Conservation (phyloP, 2,888 invertebrate genomes). For the Tetramorium bicarinatum region DNA sequence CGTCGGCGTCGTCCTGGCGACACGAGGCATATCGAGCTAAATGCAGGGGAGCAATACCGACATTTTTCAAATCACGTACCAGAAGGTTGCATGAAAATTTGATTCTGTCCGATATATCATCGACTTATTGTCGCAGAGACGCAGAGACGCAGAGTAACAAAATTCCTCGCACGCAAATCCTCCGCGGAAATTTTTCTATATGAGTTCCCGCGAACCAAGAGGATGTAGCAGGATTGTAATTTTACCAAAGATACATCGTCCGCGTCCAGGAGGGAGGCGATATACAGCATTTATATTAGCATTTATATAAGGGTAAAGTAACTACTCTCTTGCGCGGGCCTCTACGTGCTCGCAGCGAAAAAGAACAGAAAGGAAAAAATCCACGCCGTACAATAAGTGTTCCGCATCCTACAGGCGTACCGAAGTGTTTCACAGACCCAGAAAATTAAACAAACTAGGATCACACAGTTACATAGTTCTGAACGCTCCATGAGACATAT, state of each 20-base stretch:
- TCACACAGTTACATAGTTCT: conserved; percentile 22
- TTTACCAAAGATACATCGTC: conserved; percentile 49
- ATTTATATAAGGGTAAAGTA: conserved; percentile 50
- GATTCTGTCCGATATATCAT: conserved; percentile 21
- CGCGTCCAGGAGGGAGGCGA: conserved; percentile 19
- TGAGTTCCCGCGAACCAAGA: background rate
- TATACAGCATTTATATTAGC: conserved; percentile 51
- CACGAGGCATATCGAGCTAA: conserved; percentile 8
- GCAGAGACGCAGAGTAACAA: background rate
- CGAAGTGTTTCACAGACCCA: background rate
- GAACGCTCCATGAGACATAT: conserved; percentile 6
- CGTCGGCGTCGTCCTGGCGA: conserved; percentile 36
- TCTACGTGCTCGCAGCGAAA: conserved; percentile 35
- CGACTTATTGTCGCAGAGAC: conserved; percentile 36
- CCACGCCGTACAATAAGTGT: conserved; percentile 37
- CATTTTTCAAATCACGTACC: conserved; percentile 38
- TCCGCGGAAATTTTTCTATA: conserved; percentile 12
- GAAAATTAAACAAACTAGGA: conserved; percentile 45
- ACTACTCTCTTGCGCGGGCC: conserved; percentile 19
- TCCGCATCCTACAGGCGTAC: background rate
- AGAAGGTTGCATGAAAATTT: conserved; percentile 30
- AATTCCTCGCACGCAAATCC: conserved; percentile 31
- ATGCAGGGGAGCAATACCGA: background rate
- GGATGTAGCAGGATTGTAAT: conserved; percentile 13
- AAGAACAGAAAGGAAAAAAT: conserved; percentile 32